Evolutionary conservation across 2,797 vertebrate species (phyloP), one percentile per base, ranked within the genome.

Genomic region (Pipistrellus pygmaeus): DNA sequence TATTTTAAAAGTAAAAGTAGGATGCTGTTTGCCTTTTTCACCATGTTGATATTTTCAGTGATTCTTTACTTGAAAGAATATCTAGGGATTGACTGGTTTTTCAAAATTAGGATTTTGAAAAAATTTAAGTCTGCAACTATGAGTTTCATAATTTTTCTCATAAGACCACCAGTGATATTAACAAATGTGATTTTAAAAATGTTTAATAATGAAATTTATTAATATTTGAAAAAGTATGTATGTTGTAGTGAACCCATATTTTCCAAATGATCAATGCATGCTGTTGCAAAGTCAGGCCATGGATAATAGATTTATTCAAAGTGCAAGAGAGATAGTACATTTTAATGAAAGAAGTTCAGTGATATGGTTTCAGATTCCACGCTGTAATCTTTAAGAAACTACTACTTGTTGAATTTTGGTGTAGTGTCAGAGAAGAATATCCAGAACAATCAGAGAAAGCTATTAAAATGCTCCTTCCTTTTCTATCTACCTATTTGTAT

Each of bases 31-130:
- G 66, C 27, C 66, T 18, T 86, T 87, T 77, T 13, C 1, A 25
- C 17, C 20, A 0, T 77, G 25, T 60, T 60, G 72, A 62, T 5
- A 5, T 78, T 53, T 73, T 32, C 13, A 30, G 8, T 53, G 25
- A 62, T 62, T 30, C 89, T 83, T 86, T 68, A 71, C 44, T 69
- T 82, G 27, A 73, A 92, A 85, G 66, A 64, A 9, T 72, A 85
- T 13, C 38, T 41, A 32, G 55, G 41, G 46, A 78, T 35, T 71
- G 55, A 83, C 25, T 53, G 17, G 8, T 89, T 91, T 76, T 73
- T 90, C 77, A 87, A 78, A 93, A 84, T 92, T 27, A 66, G 35
- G 77, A 71, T 90, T 93, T 93, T 82, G 64, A 62, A 71, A 96
- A 96, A 85, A 60, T 81, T 76, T 69, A 35, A 6, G 9, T 76